Percentiles rank a stretch among this genome's conserved stretches.
Conservation (phyloP, 2,888 invertebrate species). For the Trichacis sp. region DNA sequence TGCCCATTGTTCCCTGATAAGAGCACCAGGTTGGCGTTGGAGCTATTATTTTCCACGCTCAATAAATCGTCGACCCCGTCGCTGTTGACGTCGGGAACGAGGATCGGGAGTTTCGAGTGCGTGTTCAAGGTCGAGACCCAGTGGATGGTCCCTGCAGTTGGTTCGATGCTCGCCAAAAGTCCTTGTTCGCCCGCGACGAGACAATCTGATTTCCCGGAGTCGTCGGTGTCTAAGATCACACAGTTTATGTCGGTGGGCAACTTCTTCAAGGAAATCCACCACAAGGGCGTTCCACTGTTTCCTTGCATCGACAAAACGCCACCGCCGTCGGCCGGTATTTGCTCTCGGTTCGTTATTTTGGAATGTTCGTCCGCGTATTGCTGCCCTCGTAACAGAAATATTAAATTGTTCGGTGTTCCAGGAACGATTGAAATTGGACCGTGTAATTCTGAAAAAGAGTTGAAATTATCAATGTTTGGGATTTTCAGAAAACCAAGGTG, state of each 20-base stretch:
- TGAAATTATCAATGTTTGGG: too few species aligned
- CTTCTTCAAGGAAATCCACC: constrained; percentile 79
- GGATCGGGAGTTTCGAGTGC: constrained; percentile 77
- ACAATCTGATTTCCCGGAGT: constrained; percentile 80
- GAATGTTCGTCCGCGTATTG: constrained; percentile 48
- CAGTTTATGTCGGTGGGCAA: constrained; percentile 82
- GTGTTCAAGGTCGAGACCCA: constrained; percentile 74
- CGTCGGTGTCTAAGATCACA: constrained; percentile 78
- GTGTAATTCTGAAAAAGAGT: constrained; percentile 58
- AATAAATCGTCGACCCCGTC: constrained; percentile 80
- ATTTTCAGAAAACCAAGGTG: too few species aligned
- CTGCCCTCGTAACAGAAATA: constrained; percentile 79
- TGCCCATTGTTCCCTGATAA: constrained; percentile 80
- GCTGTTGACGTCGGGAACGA: constrained; percentile 79
- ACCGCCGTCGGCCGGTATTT: constrained; percentile 71
- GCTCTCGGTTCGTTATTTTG: constrained; percentile 58
- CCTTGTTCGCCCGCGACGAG: constrained; percentile 81
- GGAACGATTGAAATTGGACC: constrained; percentile 60
- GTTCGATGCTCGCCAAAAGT: constrained; percentile 74
- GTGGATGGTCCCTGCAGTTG: constrained; percentile 72
- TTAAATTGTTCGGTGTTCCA: constrained; percentile 72
- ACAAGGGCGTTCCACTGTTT: constrained; percentile 78
- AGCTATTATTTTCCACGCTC: constrained; percentile 55
- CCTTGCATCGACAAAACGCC: constrained; percentile 80
- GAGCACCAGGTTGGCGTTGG: constrained; percentile 73